Evolutionary conservation across 2,797 vertebrate genomes (phyloP), one percentile per base, ranked within the genome.

Genomic region (Falco cherrug): DNA sequence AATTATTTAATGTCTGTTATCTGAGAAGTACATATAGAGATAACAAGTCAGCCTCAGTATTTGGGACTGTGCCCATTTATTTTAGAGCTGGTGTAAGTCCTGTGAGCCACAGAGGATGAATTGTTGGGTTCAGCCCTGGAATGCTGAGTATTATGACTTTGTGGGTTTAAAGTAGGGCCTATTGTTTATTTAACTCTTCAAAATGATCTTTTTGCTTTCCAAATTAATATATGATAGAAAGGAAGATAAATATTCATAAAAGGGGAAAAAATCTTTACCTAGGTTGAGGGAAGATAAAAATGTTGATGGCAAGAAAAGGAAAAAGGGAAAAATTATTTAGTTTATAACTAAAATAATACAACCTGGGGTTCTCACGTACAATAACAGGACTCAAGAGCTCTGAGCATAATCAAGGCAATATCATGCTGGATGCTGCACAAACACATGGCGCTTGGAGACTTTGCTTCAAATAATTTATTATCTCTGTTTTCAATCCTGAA

Each of bases 1-100:
- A 97, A 96, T 96, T 96, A 94, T 95, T 97, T 97, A 96, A 97
- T 88, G 91, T 89, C 91, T 94, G 78, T 95, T 96, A 97, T 96
- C 96, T 92, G 84, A 86, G 84, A 87, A 97, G 90, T 91, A 95
- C 95, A 88, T 91, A 92, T 33, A 93, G 90, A 96, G 94, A 94
- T 94, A 94, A 94, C 68, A 95, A 97, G 86, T 93, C 90, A 97
- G 87, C 61, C 77, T 91, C 6, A 8, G 92, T 87, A 81, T 90
- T 87, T 85, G 87, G 65, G 90, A 93, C 64, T 60, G 11, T 89
- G 87, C 53, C 87, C 83, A 88, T 94, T 95, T 85, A 91, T 87
- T 96, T 96, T 84, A 85, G n/a, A 92, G 82, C 50, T 93, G 60
- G 63, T 93, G 15, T 56, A 90, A 94, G 79, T 78, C 78, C 64